These are phyloP conservation scores for Podocnemis expansa DNA, from an alignment of 2,113 vertebrate genomes.

Conservation along the genomic window DNA sequence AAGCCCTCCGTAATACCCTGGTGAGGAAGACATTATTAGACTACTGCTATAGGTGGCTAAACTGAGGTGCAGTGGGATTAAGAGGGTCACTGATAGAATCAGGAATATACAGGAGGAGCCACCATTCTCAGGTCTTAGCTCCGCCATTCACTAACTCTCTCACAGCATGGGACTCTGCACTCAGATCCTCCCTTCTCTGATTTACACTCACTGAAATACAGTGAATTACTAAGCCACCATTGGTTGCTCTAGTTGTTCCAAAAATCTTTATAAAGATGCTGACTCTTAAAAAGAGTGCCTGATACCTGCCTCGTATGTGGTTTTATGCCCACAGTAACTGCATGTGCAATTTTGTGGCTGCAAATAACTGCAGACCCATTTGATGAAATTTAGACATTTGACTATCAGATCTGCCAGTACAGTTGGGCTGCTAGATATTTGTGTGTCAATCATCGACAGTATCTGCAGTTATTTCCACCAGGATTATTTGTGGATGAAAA, in stretches of 20 bases:
- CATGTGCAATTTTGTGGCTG: background rate
- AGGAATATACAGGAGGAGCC: background rate
- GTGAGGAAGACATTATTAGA: accelerated
- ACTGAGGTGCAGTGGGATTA: background rate
- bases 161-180: background rate
- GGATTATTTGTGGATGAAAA: background rate
- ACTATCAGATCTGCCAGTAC: accelerated
- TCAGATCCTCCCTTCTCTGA: accelerated
- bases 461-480: accelerated
- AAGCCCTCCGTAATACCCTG: background rate
- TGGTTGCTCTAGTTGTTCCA: background rate
- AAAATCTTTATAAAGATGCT: background rate
- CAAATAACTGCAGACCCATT: background rate
- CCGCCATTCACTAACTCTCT: accelerated
- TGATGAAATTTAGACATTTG: background rate
- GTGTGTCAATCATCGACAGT: accelerated
- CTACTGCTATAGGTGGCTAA: background rate
- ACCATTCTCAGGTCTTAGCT: accelerated
- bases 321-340: background rate
- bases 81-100: background rate
- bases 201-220: accelerated
- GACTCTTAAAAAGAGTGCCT: background rate
- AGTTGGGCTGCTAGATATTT: background rate
- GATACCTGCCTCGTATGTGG: background rate
- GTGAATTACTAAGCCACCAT: background rate